Evolutionary conservation across 1,140 invertebrate species (phyloP).

Genomic region (Phymorhynchus buccinoides): DNA sequence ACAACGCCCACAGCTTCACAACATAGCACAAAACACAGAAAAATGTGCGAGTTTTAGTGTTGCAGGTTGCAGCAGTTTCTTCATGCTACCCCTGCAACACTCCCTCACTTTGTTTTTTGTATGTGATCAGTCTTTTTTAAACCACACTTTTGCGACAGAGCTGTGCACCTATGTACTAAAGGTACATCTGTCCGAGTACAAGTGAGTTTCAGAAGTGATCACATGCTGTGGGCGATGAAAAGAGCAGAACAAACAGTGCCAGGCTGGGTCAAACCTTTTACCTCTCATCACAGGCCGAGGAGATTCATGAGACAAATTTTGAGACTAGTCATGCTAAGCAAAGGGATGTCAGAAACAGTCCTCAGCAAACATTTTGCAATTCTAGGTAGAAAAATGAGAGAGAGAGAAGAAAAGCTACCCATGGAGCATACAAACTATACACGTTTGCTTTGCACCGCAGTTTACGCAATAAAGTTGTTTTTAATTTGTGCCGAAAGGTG

Average conservation of each 20-base stretch:
- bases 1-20: neutral
- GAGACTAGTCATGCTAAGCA: too few species aligned
- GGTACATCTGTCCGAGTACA: neutral
- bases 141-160: neutral
- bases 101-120: neutral
- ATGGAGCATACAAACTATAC: too few species aligned
- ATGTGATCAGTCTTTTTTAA: too few species aligned
- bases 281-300: conserved; percentile 45
- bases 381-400: too few species aligned
- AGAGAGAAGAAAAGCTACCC: too few species aligned
- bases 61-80: neutral
- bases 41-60: neutral
- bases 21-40: conserved; percentile 8
- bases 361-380: too few species aligned
- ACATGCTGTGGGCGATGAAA: neutral
- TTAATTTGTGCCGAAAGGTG: too few species aligned
- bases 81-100: neutral
- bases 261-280: conserved; percentile 44
- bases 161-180: neutral
- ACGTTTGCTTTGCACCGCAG: too few species aligned
- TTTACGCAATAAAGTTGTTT: too few species aligned
- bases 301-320: too few species aligned
- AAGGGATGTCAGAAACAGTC: too few species aligned
- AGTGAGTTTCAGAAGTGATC: neutral
- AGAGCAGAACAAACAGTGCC: conserved; percentile 20